Conservation (phyloP, 2,113 vertebrate genomes). For the Caranx ignobilis region DNA sequence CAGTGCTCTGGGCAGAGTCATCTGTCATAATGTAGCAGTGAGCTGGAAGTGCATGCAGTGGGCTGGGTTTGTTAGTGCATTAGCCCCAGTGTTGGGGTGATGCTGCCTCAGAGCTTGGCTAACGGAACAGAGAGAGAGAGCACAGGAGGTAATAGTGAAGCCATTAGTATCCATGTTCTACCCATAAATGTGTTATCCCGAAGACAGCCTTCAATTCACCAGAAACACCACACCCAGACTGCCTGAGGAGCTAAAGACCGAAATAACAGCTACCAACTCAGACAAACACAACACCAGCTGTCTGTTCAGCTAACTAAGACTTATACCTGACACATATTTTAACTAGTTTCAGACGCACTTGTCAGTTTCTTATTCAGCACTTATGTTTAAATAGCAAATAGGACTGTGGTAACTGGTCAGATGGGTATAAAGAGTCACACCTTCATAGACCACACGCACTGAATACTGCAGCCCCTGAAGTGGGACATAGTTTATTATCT, state of each 20-base stretch:
- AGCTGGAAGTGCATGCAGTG: slow-evolving; percentile 36
- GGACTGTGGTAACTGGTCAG: too few species aligned
- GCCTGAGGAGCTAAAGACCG: not conserved
- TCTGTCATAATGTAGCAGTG: slow-evolving; percentile 39
- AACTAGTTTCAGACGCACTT: too few species aligned
- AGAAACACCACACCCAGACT: slow-evolving; percentile 35
- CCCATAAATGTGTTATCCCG: slow-evolving; percentile 38
- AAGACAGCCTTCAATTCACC: slow-evolving; percentile 44
- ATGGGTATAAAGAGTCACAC: too few species aligned
- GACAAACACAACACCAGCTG: not conserved
- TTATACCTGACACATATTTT: not conserved
- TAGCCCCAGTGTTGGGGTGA: slow-evolving; percentile 45
- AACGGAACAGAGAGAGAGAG: slow-evolving; percentile 33
- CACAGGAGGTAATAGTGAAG: slow-evolving; percentile 47
- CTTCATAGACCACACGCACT: too few species aligned
- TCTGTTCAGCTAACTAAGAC: not conserved
- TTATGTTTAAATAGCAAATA: too few species aligned
- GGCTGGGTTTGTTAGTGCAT: slow-evolving; percentile 40
- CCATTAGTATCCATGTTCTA: slow-evolving; percentile 54
- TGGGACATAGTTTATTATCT: too few species aligned
- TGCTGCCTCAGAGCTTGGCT: slow-evolving; percentile 28
- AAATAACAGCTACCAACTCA: slow-evolving; percentile 1
- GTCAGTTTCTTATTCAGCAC: too few species aligned
- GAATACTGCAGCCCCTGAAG: too few species aligned
- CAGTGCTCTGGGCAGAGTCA: slow-evolving; percentile 1